Conservation (phyloP, 2,113 vertebrate genomes). For the Menidia beryllina region DNA sequence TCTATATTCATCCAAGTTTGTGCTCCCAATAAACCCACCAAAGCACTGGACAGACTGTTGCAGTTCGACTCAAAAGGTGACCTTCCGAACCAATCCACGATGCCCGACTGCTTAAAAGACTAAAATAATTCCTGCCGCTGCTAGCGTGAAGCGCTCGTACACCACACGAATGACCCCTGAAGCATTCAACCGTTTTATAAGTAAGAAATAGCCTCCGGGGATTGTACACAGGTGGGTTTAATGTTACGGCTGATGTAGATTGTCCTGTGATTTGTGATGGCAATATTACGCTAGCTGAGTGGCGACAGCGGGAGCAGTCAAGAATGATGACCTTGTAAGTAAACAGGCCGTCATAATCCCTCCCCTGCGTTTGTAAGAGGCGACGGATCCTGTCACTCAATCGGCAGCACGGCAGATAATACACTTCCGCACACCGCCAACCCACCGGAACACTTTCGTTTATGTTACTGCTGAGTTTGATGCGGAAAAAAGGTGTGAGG, state of each 20-base stretch:
- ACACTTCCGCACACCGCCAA: constrained; percentile 29
- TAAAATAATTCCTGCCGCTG: neutral
- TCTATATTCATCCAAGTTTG: neutral
- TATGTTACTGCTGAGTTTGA: constrained; percentile 3
- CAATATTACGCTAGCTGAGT: constrained; percentile 27
- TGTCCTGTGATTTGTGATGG: constrained; percentile 13
- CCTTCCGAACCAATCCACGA: no score
- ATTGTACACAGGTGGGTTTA: neutral
- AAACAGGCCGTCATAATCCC: constrained; percentile 69
- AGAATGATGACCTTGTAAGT: constrained; percentile 73
- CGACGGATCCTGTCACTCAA: constrained; percentile 56
- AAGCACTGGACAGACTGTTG: neutral
- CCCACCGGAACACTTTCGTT: constrained; percentile 34
- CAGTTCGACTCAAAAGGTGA: neutral
- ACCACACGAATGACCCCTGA: neutral
- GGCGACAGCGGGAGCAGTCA: constrained; percentile 30
- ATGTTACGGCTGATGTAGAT: neutral
- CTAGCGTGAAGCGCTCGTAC: neutral
- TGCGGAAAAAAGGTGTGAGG: constrained; percentile 15
- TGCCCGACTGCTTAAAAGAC: no score
- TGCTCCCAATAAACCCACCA: neutral
- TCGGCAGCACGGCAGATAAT: constrained; percentile 47
- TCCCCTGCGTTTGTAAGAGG: constrained; percentile 41
- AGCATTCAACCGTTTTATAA: neutral
- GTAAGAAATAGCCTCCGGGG: no score